phyloP scores from a whole-genome alignment of 1,140 invertebrate genomes.

The Tyrophagus putrescentiae region DNA sequence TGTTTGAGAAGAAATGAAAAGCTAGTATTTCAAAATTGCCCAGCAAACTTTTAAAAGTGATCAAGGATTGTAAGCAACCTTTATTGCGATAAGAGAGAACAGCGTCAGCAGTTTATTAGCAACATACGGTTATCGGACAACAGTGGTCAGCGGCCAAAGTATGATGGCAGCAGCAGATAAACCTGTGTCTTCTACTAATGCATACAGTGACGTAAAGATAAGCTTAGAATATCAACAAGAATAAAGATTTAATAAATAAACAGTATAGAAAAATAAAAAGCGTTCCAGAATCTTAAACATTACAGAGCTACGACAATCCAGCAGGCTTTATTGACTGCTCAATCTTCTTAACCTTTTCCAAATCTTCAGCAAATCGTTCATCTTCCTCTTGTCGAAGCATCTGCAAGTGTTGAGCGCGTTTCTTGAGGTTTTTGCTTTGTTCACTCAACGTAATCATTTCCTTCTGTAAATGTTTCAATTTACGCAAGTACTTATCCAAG shows the following conservation, averaged over 20 bases:
- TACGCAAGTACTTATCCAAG: neutral
- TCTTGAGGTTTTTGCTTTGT: neutral
- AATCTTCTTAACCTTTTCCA: constrained; percentile 8
- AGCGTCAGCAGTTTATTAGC: too few species aligned
- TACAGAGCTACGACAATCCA: neutral
- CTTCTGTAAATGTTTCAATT: constrained; percentile 6
- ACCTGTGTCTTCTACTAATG: neutral
- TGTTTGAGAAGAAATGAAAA: neutral
- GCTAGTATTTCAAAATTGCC: neutral
- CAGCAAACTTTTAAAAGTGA: neutral
- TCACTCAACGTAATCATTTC: constrained; percentile 4
- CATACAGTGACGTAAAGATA: neutral
- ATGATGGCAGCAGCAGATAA: neutral
- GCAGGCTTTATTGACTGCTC: constrained; percentile 9
- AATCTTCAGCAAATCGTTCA: constrained; percentile 3
- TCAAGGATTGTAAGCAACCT: neutral
- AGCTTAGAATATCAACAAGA: neutral
- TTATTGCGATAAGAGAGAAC: neutral
- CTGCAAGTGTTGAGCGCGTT: constrained; percentile 12
- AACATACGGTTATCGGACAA: too few species aligned
- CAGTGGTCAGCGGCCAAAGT: too few species aligned
- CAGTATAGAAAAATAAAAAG: neutral
- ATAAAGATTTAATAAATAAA: neutral
- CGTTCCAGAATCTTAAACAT: neutral
- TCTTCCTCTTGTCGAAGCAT: neutral